Base-by-base conservation (phyloP, 2,113 vertebrate genomes). In the Cephalopholis sonnerati region DNA sequence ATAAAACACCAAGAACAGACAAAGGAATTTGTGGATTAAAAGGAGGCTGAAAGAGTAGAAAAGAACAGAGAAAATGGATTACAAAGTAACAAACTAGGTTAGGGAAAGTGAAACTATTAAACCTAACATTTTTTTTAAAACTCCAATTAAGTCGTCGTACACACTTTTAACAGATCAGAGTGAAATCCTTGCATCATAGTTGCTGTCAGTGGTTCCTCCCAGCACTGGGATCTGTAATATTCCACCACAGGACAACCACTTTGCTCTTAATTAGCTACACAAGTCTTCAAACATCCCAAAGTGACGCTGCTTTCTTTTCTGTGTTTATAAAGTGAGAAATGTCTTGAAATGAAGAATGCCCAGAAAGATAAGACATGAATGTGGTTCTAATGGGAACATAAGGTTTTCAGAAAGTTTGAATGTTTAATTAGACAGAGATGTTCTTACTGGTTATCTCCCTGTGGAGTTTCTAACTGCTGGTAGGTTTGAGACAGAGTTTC, bases 151-250 rank as follows among this genome's bases (percentile, higher is more conserved):
- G 75, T 67, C 1, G 1, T 62, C 0, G 54, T 15, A 15, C n/a
- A 76, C 46, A 36, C 54, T 79, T 78, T 54, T 2, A 75, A 22
- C 53, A 77, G 79, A 91, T 87, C 44, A 76, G 73, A 86, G 64
- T 73, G 85, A 92, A 91, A 90, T 87, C 77, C 72, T 89, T 92
- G 89, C 91, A 81, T 90, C 91, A 90, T 85, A 36, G 83, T 90
- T 85, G 87, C 79, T 87, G 74, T 86, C 62, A 73, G 89, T 72
- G 61, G 54, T 83, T 77, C 71, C 79, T 81, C 71, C 76, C 65
- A 88, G 85, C 73, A 17, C 55, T 63, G 51, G 59, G 79, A 77
- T 68, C 29, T 65, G 59, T 63, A 66, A 24, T 58, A 57, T 76
- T 81, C 80, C 58, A 70, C 82, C 77, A 87, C 59, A 55, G 67